Evolutionary conservation across 2,113 vertebrate genomes (phyloP).

Genomic region (Zosterops pallidus): DNA sequence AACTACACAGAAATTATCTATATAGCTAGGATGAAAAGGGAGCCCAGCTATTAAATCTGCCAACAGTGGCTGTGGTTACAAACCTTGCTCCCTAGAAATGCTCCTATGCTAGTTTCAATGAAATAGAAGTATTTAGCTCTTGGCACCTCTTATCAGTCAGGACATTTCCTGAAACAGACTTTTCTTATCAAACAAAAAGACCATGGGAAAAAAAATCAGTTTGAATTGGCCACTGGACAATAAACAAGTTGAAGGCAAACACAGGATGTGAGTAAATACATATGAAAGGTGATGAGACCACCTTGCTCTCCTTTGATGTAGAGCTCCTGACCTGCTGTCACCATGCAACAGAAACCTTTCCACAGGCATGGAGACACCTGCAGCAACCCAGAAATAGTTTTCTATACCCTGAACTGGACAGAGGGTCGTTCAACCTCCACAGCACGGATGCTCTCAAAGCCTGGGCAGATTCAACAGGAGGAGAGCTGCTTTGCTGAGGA

Average conservation of each 20-base stretch:
- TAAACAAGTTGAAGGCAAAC: neutral
- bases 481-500: neutral
- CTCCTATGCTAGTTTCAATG: neutral
- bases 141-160: neutral
- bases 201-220: accelerated
- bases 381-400: neutral
- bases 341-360: neutral
- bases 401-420: neutral
- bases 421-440: neutral
- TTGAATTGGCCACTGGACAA: neutral
- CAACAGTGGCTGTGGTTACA: neutral
- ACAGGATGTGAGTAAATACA: neutral
- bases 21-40: neutral
- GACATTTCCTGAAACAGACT: neutral
- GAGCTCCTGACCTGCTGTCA: neutral
- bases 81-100: neutral
- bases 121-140: neutral
- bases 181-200: neutral
- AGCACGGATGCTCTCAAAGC: neutral
- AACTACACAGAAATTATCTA: neutral
- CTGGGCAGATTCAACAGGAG: neutral
- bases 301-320: neutral
- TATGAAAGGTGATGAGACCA: neutral
- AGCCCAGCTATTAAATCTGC: neutral
- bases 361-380: neutral